phyloP scores from a whole-genome alignment of 2,888 invertebrate genomes.

The Deilephila elpenor region DNA sequence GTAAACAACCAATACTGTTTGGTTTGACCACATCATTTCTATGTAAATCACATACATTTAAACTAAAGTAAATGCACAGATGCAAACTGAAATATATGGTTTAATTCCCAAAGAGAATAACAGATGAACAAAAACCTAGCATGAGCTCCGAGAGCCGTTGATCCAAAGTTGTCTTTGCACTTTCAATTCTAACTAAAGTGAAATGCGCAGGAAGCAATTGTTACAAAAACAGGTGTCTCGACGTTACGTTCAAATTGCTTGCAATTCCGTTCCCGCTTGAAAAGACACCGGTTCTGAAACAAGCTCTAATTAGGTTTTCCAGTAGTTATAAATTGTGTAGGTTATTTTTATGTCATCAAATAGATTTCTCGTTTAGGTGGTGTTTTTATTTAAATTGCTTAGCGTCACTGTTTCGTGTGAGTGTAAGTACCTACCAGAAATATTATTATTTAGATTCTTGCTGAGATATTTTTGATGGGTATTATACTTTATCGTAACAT shows the following conservation, averaged over 20 bases:
- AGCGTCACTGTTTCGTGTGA: no score
- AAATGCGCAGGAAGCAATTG: conserved; percentile 8
- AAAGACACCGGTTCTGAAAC: conserved; percentile 7
- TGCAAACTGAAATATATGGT: background rate
- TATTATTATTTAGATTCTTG: no score
- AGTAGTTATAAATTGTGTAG: background rate
- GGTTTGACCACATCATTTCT: no score
- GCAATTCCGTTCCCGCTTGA: background rate
- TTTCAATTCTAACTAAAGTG: conserved; percentile 10
- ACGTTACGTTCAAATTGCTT: conserved; percentile 12
- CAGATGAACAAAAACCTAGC: background rate
- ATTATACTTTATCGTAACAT: no score
- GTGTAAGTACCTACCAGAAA: no score
- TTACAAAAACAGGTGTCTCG: conserved; percentile 7
- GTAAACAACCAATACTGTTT: no score
- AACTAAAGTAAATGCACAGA: no score
- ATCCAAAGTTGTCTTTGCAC: conserved; percentile 10
- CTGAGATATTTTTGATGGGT: no score
- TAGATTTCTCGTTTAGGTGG: no score
- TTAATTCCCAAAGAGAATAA: background rate
- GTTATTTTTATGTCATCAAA: background rate
- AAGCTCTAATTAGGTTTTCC: background rate
- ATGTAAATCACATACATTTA: no score
- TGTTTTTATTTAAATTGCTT: no score
- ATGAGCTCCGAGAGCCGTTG: background rate